phyloP scores from a whole-genome alignment of 37 sponge, comb jelly and placozoan species.

The Cliona cf. orientalis region DNA sequence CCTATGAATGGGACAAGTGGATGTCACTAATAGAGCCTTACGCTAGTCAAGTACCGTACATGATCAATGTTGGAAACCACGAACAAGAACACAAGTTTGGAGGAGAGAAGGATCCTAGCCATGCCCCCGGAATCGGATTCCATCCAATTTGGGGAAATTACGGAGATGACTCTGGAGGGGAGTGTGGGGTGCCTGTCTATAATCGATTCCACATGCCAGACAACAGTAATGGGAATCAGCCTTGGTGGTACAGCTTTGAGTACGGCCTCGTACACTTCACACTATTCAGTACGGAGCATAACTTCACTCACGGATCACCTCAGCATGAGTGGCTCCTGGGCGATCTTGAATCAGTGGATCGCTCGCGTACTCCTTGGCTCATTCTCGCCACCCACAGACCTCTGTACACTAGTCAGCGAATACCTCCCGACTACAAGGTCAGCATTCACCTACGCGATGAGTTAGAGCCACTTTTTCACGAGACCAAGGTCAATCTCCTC shows the following conservation, averaged over 20 bases:
- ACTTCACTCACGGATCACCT: slow-evolving; percentile 58
- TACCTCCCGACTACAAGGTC: slow-evolving; percentile 30
- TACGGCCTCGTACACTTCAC: slow-evolving; percentile 68
- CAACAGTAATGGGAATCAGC: slow-evolving; percentile 65
- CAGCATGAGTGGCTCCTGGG: slow-evolving; percentile 75
- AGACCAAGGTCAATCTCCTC: slow-evolving; percentile 60
- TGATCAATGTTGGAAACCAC: slow-evolving; percentile 57
- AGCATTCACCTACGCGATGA: slow-evolving; percentile 32
- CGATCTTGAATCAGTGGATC: slow-evolving; percentile 66
- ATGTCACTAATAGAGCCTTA: slow-evolving; percentile 52
- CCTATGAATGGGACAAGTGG: slow-evolving; percentile 64
- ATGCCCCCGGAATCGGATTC: slow-evolving; percentile 43
- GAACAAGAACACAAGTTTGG: slow-evolving; percentile 24
- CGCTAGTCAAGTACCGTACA: slow-evolving; percentile 36
- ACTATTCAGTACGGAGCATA: slow-evolving; percentile 68
- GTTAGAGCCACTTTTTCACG: slow-evolving; percentile 66
- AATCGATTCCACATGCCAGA: slow-evolving; percentile 73
- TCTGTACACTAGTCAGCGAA: slow-evolving; percentile 57
- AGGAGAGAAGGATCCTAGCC: slow-evolving; percentile 61
- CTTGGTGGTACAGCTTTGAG: slow-evolving; percentile 87
- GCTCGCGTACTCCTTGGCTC: slow-evolving; percentile 66
- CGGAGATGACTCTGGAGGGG: slow-evolving; percentile 70
- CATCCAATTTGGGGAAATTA: slow-evolving; percentile 74
- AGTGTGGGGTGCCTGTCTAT: slow-evolving; percentile 56
- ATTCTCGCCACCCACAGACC: slow-evolving; percentile 71